These are phyloP conservation scores for Platorchestia sp. DNA, from an alignment of 1,140 invertebrate genomes.

Conservation along the genomic window DNA sequence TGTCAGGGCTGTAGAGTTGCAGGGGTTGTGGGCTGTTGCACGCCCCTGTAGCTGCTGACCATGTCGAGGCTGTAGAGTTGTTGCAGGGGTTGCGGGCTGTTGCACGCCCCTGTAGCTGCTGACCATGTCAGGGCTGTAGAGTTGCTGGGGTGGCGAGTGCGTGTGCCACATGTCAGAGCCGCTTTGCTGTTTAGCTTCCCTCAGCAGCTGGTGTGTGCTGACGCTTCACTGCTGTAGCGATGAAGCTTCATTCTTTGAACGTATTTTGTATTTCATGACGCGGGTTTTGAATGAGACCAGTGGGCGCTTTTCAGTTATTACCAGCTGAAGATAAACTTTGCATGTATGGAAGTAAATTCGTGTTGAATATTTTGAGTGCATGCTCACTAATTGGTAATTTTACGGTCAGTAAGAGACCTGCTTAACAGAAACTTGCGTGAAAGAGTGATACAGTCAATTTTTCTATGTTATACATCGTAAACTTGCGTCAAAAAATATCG, in stretches of 20 bases:
- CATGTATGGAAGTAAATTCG: background rate
- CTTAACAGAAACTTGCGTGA: background rate
- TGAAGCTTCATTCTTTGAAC: background rate
- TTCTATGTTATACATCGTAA: background rate
- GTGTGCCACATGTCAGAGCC: background rate
- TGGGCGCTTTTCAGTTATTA: background rate
- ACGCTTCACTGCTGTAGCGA: background rate
- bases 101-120: no score
- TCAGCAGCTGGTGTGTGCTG: background rate
- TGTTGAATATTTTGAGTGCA: background rate
- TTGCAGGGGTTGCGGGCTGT: background rate
- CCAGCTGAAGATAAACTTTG: background rate
- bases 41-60: no score
- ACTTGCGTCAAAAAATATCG: background rate
- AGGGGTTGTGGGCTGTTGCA: no score
- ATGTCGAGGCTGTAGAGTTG: background rate
- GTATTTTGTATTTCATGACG: background rate
- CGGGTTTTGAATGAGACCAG: background rate
- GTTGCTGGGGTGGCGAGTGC: background rate
- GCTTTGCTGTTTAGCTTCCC: background rate
- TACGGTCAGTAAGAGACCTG: background rate
- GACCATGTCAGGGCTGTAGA: no score
- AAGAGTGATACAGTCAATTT: background rate
- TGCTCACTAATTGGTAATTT: background rate
- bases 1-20: no score